A percentile compares a stretch with the other conserved stretches of the same genome.
Evolutionary conservation across 2,113 vertebrate species (phyloP).

Genomic region (Cheilinus undulatus): DNA sequence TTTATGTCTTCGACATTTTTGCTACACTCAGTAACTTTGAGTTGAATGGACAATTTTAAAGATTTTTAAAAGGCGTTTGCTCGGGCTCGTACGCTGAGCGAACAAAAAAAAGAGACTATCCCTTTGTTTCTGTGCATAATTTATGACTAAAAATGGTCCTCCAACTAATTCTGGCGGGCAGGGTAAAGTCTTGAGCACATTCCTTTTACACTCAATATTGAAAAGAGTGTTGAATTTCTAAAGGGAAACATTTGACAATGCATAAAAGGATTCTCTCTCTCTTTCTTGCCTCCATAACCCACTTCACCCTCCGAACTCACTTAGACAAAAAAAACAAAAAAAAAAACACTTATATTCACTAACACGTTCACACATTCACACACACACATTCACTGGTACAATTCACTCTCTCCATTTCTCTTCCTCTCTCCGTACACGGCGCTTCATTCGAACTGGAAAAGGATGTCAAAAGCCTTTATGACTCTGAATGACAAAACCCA

Average conservation of each 20-base stretch:
- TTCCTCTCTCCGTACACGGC: constrained; percentile 6
- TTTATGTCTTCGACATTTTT: constrained; percentile 99
- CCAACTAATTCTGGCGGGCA: constrained; percentile 91
- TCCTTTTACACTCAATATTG: constrained; percentile 83
- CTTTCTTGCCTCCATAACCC: constrained; percentile 69
- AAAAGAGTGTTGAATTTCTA: constrained; percentile 85
- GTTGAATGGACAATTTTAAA: constrained; percentile 99
- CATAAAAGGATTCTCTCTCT: constrained; percentile 76
- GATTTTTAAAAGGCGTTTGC: constrained; percentile 98
- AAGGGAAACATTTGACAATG: constrained; percentile 85
- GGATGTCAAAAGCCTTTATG: constrained; percentile 27
- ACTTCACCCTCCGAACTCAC: constrained; percentile 74
- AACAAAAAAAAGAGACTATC: constrained; percentile 89
- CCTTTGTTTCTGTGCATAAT: constrained; percentile 99
- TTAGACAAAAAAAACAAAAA: constrained; percentile 61
- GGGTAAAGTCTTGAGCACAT: constrained; percentile 89
- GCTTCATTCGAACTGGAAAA: constrained; percentile 28
- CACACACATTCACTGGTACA: constrained; percentile 25
- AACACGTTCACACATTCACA: constrained; percentile 12
- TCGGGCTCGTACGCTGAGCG: constrained; percentile 89
- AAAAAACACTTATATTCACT: constrained; percentile 44
- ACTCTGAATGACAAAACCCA: constrained; percentile 36
- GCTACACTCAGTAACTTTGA: constrained; percentile 99
- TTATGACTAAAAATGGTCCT: constrained; percentile 98
- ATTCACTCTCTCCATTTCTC: constrained; percentile 23